Evolutionary conservation across 1,140 invertebrate species (phyloP).

Genomic region (Magallana gigas): DNA sequence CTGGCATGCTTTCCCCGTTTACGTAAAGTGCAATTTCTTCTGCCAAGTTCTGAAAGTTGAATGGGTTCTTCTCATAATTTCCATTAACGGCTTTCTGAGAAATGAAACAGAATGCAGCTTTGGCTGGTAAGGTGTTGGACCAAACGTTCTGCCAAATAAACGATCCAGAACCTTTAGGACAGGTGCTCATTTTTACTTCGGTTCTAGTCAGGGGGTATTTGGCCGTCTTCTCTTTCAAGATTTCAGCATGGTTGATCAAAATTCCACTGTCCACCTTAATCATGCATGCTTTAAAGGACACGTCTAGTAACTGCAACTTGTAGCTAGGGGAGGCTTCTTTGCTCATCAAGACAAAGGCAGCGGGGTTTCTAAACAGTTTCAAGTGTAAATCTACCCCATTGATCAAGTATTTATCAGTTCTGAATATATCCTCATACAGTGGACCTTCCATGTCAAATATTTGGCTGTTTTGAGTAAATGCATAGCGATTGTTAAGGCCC

Average conservation of each 20-base stretch:
- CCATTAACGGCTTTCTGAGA: slow-evolving; percentile 44
- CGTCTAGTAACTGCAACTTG: slow-evolving; percentile 34
- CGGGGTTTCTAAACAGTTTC: slow-evolving; percentile 46
- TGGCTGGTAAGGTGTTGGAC: slow-evolving; percentile 44
- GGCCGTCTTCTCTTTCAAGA: slow-evolving; percentile 39
- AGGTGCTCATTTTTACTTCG: slow-evolving; percentile 46
- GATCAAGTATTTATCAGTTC: slow-evolving; percentile 47
- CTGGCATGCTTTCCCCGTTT: slow-evolving; percentile 38
- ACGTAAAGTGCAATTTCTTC: slow-evolving; percentile 39
- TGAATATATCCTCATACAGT: slow-evolving; percentile 47
- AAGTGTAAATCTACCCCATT: slow-evolving; percentile 52
- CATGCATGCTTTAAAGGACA: slow-evolving; percentile 47
- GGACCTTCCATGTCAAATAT: slow-evolving; percentile 54
- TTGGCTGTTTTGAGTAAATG: slow-evolving; percentile 23
- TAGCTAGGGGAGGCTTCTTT: slow-evolving; percentile 29
- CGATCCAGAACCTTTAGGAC: slow-evolving; percentile 31
- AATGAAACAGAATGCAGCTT: slow-evolving; percentile 36
- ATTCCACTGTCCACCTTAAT: slow-evolving; percentile 46
- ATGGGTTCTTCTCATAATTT: slow-evolving; percentile 48
- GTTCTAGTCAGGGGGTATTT: slow-evolving; percentile 45
- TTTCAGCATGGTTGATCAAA: slow-evolving; percentile 43
- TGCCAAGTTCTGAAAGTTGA: slow-evolving; percentile 48
- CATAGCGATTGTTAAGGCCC: slow-evolving; percentile 17
- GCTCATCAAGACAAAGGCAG: slow-evolving; percentile 48
- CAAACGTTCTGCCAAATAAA: slow-evolving; percentile 50